These are phyloP conservation scores for Pollenia labialis DNA, from an alignment of 2,888 invertebrate species.

Conservation along the genomic window DNA sequence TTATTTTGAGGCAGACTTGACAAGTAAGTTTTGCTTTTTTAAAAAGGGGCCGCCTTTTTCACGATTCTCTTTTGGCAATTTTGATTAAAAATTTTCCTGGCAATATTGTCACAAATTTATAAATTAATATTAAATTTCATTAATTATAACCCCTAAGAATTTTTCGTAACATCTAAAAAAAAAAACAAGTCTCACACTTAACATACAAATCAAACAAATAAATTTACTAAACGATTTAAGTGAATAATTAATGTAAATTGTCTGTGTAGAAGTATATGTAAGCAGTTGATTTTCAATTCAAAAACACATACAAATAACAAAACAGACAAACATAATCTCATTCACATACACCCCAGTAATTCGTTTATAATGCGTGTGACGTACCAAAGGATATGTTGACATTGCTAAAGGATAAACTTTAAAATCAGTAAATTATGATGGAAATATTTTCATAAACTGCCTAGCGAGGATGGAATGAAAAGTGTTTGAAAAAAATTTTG, in stretches of 20 bases:
- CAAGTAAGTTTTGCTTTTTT: neutral
- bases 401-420: constrained; percentile 78
- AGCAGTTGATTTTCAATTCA: constrained; percentile 40
- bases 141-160: constrained; percentile 37
- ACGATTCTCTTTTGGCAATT: neutral
- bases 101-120: neutral
- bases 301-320: constrained; percentile 14
- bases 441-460: constrained; percentile 16
- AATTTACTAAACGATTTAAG: constrained; percentile 67
- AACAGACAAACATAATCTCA: constrained; percentile 52
- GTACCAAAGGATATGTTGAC: constrained; percentile 81
- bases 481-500: neutral
- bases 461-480: neutral
- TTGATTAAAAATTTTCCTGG: neutral
- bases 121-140: constrained; percentile 40
- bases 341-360: constrained; percentile 77
- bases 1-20: too few species aligned
- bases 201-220: neutral
- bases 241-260: constrained; percentile 58
- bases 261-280: constrained; percentile 9
- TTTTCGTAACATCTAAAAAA: neutral
- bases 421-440: constrained; percentile 58
- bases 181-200: constrained; percentile 18
- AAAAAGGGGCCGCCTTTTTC: neutral
- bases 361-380: constrained; percentile 82